A percentile compares a stretch with the other conserved stretches of the same genome.
Evolutionary conservation across 35 echinoderm and acorn worm genomes (phyloP).

Genomic region (Acanthaster planci): DNA sequence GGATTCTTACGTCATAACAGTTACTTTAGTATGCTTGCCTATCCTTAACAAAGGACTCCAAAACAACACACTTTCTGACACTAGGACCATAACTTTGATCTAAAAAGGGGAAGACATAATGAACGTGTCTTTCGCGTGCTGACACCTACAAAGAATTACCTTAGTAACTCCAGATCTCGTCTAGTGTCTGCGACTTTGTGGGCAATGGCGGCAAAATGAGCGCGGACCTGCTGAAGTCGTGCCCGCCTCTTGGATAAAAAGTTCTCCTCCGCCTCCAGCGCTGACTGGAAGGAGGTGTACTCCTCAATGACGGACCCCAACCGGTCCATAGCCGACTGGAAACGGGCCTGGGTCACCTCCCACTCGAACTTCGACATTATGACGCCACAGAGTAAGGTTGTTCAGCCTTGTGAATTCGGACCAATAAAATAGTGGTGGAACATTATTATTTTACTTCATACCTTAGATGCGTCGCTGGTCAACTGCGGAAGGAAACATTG

Average conservation of each 20-base stretch:
- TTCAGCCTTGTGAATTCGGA: background rate
- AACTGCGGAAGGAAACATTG: too few species aligned
- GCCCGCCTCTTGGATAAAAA: constrained; percentile 30
- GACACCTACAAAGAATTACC: too few species aligned
- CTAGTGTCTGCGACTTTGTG: background rate
- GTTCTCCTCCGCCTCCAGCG: constrained; percentile 8
- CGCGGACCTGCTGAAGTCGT: background rate
- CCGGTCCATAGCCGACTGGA: background rate
- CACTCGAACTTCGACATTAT: constrained; percentile 39
- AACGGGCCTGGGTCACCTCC: constrained; percentile 14
- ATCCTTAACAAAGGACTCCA: too few species aligned
- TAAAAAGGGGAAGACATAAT: too few species aligned
- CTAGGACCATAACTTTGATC: too few species aligned
- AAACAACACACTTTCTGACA: too few species aligned
- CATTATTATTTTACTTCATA: too few species aligned
- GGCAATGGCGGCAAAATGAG: background rate
- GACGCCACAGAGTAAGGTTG: background rate
- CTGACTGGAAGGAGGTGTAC: constrained; percentile 14
- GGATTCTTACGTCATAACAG: too few species aligned
- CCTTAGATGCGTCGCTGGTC: too few species aligned
- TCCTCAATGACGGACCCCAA: constrained; percentile 13
- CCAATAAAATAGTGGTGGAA: too few species aligned
- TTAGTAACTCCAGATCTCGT: background rate
- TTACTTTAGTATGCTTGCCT: too few species aligned
- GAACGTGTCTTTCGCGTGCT: too few species aligned